Percentiles rank a stretch among this genome's conserved stretches.
Evolutionary conservation across 2,888 invertebrate species (phyloP).

Genomic region (Anagyrus pseudococci): DNA sequence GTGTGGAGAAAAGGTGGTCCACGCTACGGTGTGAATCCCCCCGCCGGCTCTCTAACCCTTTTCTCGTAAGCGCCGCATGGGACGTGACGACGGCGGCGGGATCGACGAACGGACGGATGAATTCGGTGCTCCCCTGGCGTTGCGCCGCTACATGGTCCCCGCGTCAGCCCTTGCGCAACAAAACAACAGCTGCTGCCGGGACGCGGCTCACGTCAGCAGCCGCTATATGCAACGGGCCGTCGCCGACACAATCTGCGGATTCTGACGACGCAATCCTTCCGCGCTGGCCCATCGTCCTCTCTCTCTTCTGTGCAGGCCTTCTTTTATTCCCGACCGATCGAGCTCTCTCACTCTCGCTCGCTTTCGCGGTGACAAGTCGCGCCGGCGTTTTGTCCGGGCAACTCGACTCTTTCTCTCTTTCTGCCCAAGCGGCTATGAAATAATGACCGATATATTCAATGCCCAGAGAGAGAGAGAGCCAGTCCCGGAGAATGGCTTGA

Average conservation of each 20-base stretch:
- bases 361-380: not conserved
- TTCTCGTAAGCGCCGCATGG: constrained; percentile 29
- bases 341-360: constrained; percentile 29
- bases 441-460: constrained; percentile 32
- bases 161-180: constrained; percentile 54
- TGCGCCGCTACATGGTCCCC: constrained; percentile 10
- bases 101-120: constrained; percentile 45
- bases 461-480: too few relatives aligned
- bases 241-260: constrained; percentile 45
- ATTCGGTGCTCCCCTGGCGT: constrained; percentile 41
- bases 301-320: constrained; percentile 36
- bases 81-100: constrained; percentile 19
- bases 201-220: constrained; percentile 1
- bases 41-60: constrained; percentile 48
- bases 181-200: constrained; percentile 58
- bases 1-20: constrained; percentile 52
- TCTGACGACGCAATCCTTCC: constrained; percentile 48
- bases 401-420: too few relatives aligned
- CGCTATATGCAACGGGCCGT: constrained; percentile 35
- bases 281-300: constrained; percentile 23
- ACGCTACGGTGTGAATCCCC: constrained; percentile 52
- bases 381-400: constrained; percentile 9
- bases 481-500: too few relatives aligned
- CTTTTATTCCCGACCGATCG: not conserved
- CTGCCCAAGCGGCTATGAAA: too few relatives aligned